These are phyloP conservation scores for Morphnarchus princeps DNA, from an alignment of 2,113 vertebrate species.

Conservation along the genomic window DNA sequence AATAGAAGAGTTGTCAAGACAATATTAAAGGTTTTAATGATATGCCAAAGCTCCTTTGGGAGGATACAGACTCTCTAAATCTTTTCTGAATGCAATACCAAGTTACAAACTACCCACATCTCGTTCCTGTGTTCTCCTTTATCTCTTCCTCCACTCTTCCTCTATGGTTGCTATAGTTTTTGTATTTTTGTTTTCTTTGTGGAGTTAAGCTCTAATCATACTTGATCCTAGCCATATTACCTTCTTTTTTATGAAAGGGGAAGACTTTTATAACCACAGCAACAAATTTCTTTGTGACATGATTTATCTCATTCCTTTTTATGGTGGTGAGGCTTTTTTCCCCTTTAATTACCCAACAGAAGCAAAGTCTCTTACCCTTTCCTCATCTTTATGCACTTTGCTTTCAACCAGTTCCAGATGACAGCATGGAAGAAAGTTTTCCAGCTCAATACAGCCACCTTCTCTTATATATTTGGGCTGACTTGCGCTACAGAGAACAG, in stretches of 20 bases:
- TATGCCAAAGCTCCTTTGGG: background rate
- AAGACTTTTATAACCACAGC: background rate
- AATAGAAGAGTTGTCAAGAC: background rate
- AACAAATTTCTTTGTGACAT: constrained; percentile 2
- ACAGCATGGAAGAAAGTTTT: background rate
- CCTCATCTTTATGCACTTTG: constrained; percentile 8
- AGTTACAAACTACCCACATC: background rate
- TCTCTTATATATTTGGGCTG: background rate
- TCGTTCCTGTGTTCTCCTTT: background rate
- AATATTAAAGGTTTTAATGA: constrained; percentile 17
- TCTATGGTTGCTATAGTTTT: background rate
- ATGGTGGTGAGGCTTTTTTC: background rate
- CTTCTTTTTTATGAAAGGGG: background rate
- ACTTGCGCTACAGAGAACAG: background rate
- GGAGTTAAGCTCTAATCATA: background rate
- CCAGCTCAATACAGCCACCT: background rate
- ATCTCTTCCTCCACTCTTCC: constrained; percentile 32
- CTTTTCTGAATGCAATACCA: background rate
- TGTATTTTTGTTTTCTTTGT: constrained; percentile 13
- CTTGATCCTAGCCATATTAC: background rate
- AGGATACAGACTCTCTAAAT: background rate
- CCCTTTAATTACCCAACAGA: constrained; percentile 46
- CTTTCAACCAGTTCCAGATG: constrained; percentile 50
- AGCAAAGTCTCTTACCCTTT: constrained; percentile 20
- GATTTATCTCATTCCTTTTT: constrained; percentile 11